A percentile compares a stretch with the other conserved stretches of the same genome.
Evolutionary conservation across 2,888 invertebrate genomes (phyloP).

Genomic region (Gandaritis pyraliata): DNA sequence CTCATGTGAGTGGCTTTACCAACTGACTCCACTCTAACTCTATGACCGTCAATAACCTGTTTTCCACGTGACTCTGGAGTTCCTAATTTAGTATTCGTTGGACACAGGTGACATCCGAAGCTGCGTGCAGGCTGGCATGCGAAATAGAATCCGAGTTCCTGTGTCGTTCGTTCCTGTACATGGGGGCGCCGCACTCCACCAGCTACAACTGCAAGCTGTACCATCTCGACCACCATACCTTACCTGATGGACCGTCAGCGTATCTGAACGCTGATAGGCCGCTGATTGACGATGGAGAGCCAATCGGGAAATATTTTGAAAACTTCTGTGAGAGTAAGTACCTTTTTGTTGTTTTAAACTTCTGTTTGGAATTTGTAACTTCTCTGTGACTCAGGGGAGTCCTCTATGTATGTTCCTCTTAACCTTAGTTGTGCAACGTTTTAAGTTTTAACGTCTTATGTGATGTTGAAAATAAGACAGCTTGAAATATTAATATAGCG

Average conservation of each 20-base stretch:
- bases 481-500: too few species aligned
- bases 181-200: slow-evolving; percentile 90
- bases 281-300: slow-evolving; percentile 95
- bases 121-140: slow-evolving; percentile 95
- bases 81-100: slow-evolving; percentile 43
- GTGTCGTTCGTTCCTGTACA: slow-evolving; percentile 93
- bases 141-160: slow-evolving; percentile 97
- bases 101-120: slow-evolving; percentile 90
- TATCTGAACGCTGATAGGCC: slow-evolving; percentile 95
- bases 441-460: too few species aligned
- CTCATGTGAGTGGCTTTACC: neutral
- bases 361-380: too few species aligned
- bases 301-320: slow-evolving; percentile 95
- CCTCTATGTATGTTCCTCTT: too few species aligned
- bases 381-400: too few species aligned
- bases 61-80: neutral
- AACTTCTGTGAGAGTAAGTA: slow-evolving; percentile 95
- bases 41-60: slow-evolving; percentile 2
- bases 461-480: too few species aligned
- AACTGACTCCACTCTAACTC: neutral
- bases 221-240: slow-evolving; percentile 95
- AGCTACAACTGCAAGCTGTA: slow-evolving; percentile 96
- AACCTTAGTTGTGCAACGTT: too few species aligned
- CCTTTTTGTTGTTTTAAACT: slow-evolving; percentile 14
- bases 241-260: slow-evolving; percentile 96